Conservation (phyloP, 1,140 invertebrate genomes). For the Mercenaria mercenaria region DNA sequence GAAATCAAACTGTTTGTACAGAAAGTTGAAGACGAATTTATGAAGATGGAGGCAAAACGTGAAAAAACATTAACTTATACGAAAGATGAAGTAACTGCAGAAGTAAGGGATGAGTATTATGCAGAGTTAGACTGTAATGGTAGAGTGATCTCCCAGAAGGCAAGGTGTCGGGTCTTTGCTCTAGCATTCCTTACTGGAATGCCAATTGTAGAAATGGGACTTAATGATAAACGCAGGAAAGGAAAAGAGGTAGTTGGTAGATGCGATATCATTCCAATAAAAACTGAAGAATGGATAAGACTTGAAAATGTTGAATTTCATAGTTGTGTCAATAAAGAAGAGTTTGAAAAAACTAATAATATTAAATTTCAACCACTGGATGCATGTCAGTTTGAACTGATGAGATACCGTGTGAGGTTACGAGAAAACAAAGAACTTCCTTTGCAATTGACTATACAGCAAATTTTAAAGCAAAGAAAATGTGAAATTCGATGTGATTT, state of each 20-base stretch:
- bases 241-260: constrained; percentile 99
- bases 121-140: constrained; percentile 95
- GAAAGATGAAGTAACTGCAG: constrained; percentile 99
- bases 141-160: constrained; percentile 95
- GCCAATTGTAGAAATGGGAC: constrained; percentile 97
- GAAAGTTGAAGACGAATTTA: constrained; percentile 93
- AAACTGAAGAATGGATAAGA: constrained; percentile 99
- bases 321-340: constrained; percentile 95
- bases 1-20: constrained; percentile 96
- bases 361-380: constrained; percentile 99
- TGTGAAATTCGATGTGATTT: constrained; percentile 97
- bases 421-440: constrained; percentile 99
- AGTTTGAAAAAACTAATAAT: constrained; percentile 95
- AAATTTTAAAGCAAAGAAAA: constrained; percentile 86
- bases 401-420: constrained; percentile 98
- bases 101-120: constrained; percentile 98
- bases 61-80: constrained; percentile 94
- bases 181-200: constrained; percentile 93
- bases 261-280: constrained; percentile 99
- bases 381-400: constrained; percentile 95
- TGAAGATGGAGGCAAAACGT: constrained; percentile 80
- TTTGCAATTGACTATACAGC: constrained; percentile 92
- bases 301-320: constrained; percentile 98
- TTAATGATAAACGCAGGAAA: constrained; percentile 98
- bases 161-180: constrained; percentile 97